These are phyloP conservation scores for Propithecus perrieri DNA, from an alignment of 2,797 vertebrate species.

Conservation along the genomic window DNA sequence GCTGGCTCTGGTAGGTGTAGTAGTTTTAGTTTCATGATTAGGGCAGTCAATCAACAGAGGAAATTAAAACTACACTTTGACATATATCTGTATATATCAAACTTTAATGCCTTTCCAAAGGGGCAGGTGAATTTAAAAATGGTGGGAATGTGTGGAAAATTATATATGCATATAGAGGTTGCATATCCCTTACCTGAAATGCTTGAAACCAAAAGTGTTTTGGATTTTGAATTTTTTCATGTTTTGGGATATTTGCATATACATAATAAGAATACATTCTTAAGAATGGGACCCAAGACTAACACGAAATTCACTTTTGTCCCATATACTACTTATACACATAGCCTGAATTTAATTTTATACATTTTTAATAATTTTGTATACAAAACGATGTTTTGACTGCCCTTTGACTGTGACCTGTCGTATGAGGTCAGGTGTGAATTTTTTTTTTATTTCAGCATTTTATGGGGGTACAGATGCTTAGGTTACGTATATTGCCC, in stretches of 20 bases:
- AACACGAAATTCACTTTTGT: neutral
- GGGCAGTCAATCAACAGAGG: neutral
- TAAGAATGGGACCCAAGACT: neutral
- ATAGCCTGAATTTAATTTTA: neutral
- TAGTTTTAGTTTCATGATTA: neutral
- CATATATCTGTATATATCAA: neutral
- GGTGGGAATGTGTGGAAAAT: neutral
- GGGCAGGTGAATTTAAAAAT: neutral
- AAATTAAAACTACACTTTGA: conserved; percentile 15
- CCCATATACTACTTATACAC: neutral
- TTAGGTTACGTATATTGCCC: too few relatives aligned
- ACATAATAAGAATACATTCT: neutral
- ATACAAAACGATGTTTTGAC: neutral
- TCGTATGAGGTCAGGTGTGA: neutral
- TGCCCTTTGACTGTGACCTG: neutral
- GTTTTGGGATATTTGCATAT: neutral
- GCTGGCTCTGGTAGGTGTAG: neutral
- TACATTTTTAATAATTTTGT: neutral
- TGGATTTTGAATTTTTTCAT: neutral
- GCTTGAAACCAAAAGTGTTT: neutral
- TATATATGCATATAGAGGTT: neutral
- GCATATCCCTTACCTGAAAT: neutral
- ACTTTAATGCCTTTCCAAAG: neutral
- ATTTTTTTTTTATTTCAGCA: too few relatives aligned
- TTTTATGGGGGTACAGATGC: too few relatives aligned